Base-by-base conservation (phyloP, 2,113 vertebrate genomes). In the Silurus meridionalis region DNA sequence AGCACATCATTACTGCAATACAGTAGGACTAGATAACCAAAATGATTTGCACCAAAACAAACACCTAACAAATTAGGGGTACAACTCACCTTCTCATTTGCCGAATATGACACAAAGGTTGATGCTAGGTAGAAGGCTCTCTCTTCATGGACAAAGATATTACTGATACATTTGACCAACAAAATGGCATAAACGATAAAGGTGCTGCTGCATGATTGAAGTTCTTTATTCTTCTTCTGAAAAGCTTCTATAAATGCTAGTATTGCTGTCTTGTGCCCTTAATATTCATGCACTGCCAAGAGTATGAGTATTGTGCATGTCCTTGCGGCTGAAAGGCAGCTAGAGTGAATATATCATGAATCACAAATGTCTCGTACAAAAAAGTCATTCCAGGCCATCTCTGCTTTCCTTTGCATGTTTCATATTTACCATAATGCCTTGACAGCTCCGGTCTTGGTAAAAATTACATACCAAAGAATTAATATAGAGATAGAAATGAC, bases 161-260 rank as follows among this genome's bases (percentile, higher is more conserved):
- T 64, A 23, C 60, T 52, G 46, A 50, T 50, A n/a, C 19, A 13
- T 61, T 19, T 58, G n/a, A 79, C 28, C 77, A 37, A 19, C 13
- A 17, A 25, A 78, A 78, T 2, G 13, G 14, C 13, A 6, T 8
- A 10, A 50, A n/a, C n/a, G 52, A 55, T 57, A n/a, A 61, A 78
- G 53, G 11, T 23, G 10, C 53, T 64, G 8, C 61, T 3, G 46
- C 57, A 55, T 48, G 60, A 77, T 13, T 10, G 83, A 63, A 57
- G 14, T 71, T 69, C 25, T 46, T 37, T 15, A 46, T 52, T 77
- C 9, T 50, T 74, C 37, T 71, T 71, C 19, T 48, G 37, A 11
- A 6, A 13, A 46, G 14, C 37, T 92, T 94, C 94, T 94, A 97
- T 97, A 95, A 96, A 93, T 92, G 90, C 94, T 95, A 93, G 96